These are phyloP conservation scores for Strix occidentalis DNA, from an alignment of 2,797 vertebrate genomes.

Conservation along the genomic window DNA sequence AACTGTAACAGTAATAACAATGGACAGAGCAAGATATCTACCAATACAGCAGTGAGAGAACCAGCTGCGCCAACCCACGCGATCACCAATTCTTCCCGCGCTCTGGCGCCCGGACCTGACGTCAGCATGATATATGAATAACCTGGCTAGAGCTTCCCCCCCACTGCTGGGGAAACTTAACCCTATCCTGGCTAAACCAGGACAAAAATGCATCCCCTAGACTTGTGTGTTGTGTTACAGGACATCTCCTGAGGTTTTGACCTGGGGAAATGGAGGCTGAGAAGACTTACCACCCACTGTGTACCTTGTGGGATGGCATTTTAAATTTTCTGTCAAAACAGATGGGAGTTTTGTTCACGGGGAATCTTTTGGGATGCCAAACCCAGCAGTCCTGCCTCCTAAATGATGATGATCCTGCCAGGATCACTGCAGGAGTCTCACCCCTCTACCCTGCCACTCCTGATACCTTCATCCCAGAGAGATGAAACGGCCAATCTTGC, in stretches of 20 bases:
- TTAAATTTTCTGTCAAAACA: neutral
- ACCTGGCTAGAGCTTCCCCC: too few relatives aligned
- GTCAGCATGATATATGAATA: too few relatives aligned
- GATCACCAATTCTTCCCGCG: too few relatives aligned
- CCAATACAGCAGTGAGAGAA: too few relatives aligned
- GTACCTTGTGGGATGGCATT: accelerated
- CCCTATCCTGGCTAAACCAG: too few relatives aligned
- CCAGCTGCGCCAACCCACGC: too few relatives aligned
- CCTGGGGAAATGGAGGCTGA: neutral
- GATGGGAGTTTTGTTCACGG: neutral
- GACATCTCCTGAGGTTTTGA: neutral
- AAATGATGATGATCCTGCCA: neutral
- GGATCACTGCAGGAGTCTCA: neutral
- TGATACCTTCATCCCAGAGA: neutral
- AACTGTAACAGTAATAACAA: too few relatives aligned
- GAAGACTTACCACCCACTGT: accelerated
- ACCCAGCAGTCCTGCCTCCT: neutral
- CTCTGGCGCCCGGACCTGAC: too few relatives aligned
- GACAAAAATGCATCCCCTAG: neutral
- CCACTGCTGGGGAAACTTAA: too few relatives aligned
- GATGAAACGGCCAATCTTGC: neutral
- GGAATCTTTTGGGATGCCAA: neutral
- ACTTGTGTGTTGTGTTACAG: neutral
- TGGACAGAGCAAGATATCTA: too few relatives aligned
- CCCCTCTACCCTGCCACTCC: neutral